Evolutionary conservation across 2,888 invertebrate species (phyloP), one percentile per base, ranked within the genome.

Genomic region (Nasonia oneida): DNA sequence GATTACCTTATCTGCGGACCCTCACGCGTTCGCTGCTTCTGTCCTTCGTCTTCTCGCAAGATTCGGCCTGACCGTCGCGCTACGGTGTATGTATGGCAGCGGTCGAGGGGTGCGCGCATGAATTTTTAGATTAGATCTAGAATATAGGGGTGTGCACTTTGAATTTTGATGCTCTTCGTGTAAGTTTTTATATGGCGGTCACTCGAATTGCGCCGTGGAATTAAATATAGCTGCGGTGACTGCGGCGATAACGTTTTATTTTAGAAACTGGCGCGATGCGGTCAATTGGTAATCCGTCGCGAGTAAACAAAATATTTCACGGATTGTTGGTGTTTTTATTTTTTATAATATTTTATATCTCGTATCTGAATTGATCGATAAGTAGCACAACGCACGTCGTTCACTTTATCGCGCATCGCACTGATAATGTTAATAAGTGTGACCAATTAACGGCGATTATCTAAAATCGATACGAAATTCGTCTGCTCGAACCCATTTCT

Each of bases 1-100:
- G 93, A 93, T 93, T 93, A 93, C 92, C 93, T 93, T 93, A 93
- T 93, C 93, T 92, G 85, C 90, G 87, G 89, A 90, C 89, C 91
- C 91, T 92, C 91, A 91, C 92, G 91, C 84, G 61, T 53, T n/a
- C 57, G 33, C 39, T 70, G 12, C 77, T n/a, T 23, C 67, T 50
- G n/a, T n/a, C 71, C 70, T n/a, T 42, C 53, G 47, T 80, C 71
- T 10, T 47, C n/a, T 37, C 12, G 39, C 18, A 57, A 73, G 33
- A 75, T 53, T 75, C 47, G n/a, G 18, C 47, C 57, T 80, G 75
- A 75, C 77, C 67, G 29, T 29, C 29, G 73, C 67, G 73, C 50
- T 14, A 2, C 1, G n/a, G 15, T 15, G 10, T 15, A 18, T 53
- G 4, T 57, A 57, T 15, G 15, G 15, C 4, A n/a, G n/a, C 23